Evolutionary conservation across 2,113 vertebrate species (phyloP), one percentile per base, ranked within the genome.

Genomic region (Chaetops frenatus): DNA sequence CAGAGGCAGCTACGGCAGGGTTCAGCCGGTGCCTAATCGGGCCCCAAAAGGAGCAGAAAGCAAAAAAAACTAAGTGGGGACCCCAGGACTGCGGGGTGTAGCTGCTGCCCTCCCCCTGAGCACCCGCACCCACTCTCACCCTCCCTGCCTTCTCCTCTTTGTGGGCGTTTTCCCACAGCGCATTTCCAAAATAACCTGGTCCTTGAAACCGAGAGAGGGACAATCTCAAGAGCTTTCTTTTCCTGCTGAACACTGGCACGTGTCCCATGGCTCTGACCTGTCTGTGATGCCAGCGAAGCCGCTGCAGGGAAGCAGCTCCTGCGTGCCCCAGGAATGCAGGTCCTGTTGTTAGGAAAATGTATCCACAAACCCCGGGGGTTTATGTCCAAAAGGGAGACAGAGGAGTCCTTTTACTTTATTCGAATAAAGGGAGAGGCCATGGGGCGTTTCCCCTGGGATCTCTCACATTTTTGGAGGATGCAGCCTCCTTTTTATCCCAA

Each of bases 301-400:
- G 23, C 69, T 10, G 20, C 13, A 29, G 56, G n/a, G 47, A 40
- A 54, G 35, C 12, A 13, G 12, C 5, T 40, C 66, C 36, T 3
- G 13, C 0, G 6, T n/a, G 14, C 33, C 81, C 2, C 0, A 29
- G n/a, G 44, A 44, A 15, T 13, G 29, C 12, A 12, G 47, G 38
- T 38, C 38, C 38, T 38, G n/a, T n/a, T n/a, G n/a, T n/a, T n/a
- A n/a, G n/a, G n/a, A n/a, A n/a, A n/a, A n/a, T n/a, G n/a, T n/a
- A n/a, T n/a, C n/a, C n/a, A n/a, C n/a, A n/a, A n/a, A n/a, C n/a
- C n/a, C n/a, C n/a, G n/a, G n/a, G n/a, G n/a, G n/a, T n/a, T n/a
- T n/a, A n/a, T n/a, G n/a, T n/a, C n/a, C n/a, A n/a, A n/a, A n/a
- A n/a, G n/a, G n/a, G n/a, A n/a, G n/a, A n/a, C n/a, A n/a, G n/a